These are phyloP conservation scores for Lingula anatina DNA, from an alignment of 2,888 invertebrate genomes.

Conservation along the genomic window DNA sequence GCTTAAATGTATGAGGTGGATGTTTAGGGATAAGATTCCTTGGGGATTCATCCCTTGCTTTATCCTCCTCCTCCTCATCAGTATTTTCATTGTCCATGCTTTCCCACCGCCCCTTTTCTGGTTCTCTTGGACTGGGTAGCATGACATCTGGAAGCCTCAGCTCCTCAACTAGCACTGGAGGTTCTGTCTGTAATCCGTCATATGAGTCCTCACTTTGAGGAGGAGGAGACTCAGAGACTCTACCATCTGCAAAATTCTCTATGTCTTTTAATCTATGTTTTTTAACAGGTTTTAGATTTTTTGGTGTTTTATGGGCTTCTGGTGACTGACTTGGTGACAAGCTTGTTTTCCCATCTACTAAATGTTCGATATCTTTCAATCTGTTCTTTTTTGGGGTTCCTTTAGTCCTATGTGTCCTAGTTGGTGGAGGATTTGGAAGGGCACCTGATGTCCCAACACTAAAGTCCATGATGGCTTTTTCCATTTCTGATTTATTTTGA, in stretches of 20 bases:
- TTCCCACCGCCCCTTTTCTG: too few relatives aligned
- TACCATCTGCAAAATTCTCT: conserved; percentile 5
- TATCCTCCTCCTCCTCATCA: neutral
- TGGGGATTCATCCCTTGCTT: neutral
- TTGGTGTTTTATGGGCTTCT: conserved; percentile 2
- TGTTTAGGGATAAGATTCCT: neutral
- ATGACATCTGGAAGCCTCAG: conserved; percentile 28
- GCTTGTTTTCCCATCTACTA: too few relatives aligned
- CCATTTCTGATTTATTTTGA: conserved; percentile 18
- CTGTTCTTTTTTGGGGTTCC: too few relatives aligned
- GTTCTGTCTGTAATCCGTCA: too few relatives aligned
- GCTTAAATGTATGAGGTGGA: conserved; percentile 12
- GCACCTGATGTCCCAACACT: conserved; percentile 38
- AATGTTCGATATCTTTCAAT: too few relatives aligned
- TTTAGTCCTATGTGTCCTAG: neutral
- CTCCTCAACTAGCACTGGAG: conserved; percentile 38
- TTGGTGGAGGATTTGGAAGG: conserved; percentile 17
- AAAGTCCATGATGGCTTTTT: conserved; percentile 34
- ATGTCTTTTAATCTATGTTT: conserved; percentile 13
- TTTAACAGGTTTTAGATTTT: conserved; percentile 11
- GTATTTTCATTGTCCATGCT: too few relatives aligned
- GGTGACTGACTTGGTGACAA: neutral
- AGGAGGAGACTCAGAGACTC: conserved; percentile 10
- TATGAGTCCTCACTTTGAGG: conserved; percentile 28
- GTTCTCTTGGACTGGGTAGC: conserved; percentile 20